Conservation (phyloP, 2,888 invertebrate genomes). For the Ischnus inquisitorius region DNA sequence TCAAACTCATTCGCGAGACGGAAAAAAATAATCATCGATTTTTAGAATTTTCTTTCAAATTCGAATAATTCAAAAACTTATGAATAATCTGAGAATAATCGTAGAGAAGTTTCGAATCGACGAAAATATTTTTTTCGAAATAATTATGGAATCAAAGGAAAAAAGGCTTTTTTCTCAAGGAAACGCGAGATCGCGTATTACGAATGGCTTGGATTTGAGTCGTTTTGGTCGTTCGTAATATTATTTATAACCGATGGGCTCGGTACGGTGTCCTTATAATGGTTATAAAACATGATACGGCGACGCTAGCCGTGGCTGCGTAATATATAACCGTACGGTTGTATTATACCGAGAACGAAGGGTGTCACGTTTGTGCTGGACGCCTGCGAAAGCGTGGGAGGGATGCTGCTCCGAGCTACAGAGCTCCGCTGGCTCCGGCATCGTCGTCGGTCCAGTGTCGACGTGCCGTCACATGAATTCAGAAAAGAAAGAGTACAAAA, state of each 20-base stretch:
- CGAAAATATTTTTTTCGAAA: not conserved
- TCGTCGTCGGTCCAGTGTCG: conserved; percentile 56
- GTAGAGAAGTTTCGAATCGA: no score
- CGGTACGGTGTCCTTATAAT: conserved; percentile 41
- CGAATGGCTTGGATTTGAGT: not conserved
- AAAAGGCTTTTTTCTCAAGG: not conserved
- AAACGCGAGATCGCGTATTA: not conserved
- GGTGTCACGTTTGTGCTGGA: conserved; percentile 70
- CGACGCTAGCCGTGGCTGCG: conserved; percentile 4
- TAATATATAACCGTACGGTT: conserved; percentile 5
- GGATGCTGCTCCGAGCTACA: conserved; percentile 69
- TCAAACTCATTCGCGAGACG: not conserved
- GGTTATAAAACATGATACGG: conserved; percentile 38
- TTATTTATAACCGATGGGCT: conserved; percentile 20
- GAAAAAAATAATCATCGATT: not conserved
- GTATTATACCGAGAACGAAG: conserved; percentile 63
- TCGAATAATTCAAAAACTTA: no score
- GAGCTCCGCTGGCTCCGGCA: conserved; percentile 51
- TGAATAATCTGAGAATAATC: no score
- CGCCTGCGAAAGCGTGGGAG: conserved; percentile 70
- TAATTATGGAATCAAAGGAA: no score
- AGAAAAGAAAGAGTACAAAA: no score
- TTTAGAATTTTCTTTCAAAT: not conserved
- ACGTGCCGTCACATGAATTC: conserved; percentile 48
- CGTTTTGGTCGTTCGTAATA: not conserved